phyloP scores from a whole-genome alignment of 2,797 vertebrate species.

The Thunnus albacares region DNA sequence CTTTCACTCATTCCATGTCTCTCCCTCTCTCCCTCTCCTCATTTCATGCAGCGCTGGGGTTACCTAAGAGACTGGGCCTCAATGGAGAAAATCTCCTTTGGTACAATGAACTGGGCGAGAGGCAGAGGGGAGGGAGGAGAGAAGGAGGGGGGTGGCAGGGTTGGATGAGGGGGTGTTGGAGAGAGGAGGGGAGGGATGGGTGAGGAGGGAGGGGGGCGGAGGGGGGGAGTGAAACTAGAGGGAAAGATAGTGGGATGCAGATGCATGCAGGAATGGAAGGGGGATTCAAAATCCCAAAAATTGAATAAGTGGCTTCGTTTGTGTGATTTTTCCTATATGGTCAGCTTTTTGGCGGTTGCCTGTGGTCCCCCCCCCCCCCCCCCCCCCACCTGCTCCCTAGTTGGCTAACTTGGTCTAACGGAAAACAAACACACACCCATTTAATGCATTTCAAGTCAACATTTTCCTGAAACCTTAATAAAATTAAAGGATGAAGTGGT shows the following conservation, averaged over 20 bases:
- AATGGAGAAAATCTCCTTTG: conserved; percentile 91
- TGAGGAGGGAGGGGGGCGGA: conserved; percentile 22
- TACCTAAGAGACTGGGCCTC: conserved; percentile 90
- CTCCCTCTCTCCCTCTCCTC: conserved; percentile 81
- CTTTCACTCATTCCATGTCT: conserved; percentile 66
- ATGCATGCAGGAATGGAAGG: conserved; percentile 70
- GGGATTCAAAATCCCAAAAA: conserved; percentile 71
- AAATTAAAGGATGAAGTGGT: neutral
- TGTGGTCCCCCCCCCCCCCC: neutral
- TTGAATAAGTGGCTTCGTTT: conserved; percentile 75
- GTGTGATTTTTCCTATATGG: conserved; percentile 75
- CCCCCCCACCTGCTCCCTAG: conserved; percentile 27
- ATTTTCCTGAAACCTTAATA: neutral
- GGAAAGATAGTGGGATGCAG: conserved; percentile 80
- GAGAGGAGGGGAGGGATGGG: conserved; percentile 43
- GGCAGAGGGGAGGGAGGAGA: conserved; percentile 66
- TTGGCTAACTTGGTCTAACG: conserved; percentile 22
- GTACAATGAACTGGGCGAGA: conserved; percentile 87
- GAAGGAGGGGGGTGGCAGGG: conserved; percentile 20
- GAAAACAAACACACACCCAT: conserved; percentile 13
- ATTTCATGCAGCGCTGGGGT: conserved; percentile 90
- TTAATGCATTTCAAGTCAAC: neutral
- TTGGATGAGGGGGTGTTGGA: conserved; percentile 57
- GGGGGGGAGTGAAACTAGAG: conserved; percentile 56
- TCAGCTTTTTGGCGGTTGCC: conserved; percentile 64